These are phyloP conservation scores for Spea hammondii DNA, from an alignment of 2,797 vertebrate species.

Conservation along the genomic window DNA sequence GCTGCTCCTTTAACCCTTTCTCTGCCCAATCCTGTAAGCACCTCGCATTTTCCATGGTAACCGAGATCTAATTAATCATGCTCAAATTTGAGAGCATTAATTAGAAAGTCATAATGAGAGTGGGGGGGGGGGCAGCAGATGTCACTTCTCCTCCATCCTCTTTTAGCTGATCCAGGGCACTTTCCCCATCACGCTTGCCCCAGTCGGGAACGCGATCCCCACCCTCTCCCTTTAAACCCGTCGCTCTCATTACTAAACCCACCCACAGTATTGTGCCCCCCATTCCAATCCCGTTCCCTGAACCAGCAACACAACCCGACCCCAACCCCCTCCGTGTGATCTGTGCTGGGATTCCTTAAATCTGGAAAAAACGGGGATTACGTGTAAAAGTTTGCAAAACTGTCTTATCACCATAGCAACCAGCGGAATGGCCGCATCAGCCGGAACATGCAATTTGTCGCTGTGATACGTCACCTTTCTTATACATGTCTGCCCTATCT, in stretches of 20 bases:
- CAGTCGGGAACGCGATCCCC: neutral
- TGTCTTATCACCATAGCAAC: no score
- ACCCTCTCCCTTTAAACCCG: conserved; percentile 13
- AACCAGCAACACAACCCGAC: neutral
- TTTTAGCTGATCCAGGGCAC: neutral
- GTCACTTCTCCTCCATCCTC: conserved; percentile 21
- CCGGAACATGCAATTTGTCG: no score
- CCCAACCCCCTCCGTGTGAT: neutral
- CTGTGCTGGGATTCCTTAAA: no score
- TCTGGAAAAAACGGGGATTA: no score
- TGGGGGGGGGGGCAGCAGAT: conserved; percentile 24
- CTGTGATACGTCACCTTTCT: no score
- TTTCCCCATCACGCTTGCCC: conserved; percentile 3
- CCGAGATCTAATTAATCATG: conserved; percentile 50
- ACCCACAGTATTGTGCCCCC: neutral
- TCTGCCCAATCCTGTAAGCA: conserved; percentile 9
- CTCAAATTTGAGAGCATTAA: conserved; percentile 42
- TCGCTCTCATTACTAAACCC: conserved; percentile 3
- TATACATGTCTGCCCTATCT: no score
- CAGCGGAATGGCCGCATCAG: no score
- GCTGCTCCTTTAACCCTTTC: conserved; percentile 24
- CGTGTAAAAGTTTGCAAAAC: no score
- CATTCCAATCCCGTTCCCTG: neutral
- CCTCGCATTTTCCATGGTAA: conserved; percentile 68
- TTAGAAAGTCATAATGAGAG: conserved; percentile 47